Conservation (phyloP, 2,888 invertebrate genomes). For the Metellina segmentata region DNA sequence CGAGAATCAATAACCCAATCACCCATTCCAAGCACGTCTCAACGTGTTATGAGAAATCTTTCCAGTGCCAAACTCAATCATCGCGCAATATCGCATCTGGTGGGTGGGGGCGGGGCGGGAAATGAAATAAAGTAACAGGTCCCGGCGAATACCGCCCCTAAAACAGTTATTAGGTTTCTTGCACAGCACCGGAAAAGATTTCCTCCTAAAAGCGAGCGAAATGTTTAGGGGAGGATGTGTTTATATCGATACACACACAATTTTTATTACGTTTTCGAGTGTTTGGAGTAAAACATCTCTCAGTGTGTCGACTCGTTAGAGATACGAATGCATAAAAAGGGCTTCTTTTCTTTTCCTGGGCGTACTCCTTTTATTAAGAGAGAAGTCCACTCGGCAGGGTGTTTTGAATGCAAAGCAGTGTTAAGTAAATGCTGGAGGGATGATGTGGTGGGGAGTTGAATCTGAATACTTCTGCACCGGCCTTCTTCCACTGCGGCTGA, state of each 20-base stretch:
- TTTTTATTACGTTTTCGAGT: constrained; percentile 32
- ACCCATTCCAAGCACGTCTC: constrained; percentile 53
- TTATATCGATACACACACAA: background rate
- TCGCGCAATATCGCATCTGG: constrained; percentile 56
- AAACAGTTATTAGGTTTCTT: constrained; percentile 67
- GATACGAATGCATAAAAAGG: constrained; percentile 17
- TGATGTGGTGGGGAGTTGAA: background rate
- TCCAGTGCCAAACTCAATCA: constrained; percentile 65
- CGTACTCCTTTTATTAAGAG: constrained; percentile 14
- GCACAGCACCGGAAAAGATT: constrained; percentile 43
- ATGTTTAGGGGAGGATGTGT: background rate
- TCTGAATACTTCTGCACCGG: background rate
- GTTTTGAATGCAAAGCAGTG: constrained; percentile 9
- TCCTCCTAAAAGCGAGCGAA: constrained; percentile 10
- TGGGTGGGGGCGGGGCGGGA: background rate
- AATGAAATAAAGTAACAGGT: constrained; percentile 47
- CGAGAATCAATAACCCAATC: constrained; percentile 53
- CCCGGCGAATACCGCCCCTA: constrained; percentile 47
- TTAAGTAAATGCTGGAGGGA: constrained; percentile 9
- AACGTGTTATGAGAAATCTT: constrained; percentile 65
- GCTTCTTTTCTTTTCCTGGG: background rate
- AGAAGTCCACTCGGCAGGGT: constrained; percentile 19
- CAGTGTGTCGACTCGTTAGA: constrained; percentile 35
- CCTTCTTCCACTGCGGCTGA: background rate
- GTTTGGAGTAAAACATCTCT: constrained; percentile 3